Percentiles rank a stretch among this genome's conserved stretches.
Conservation (phyloP, 2,888 invertebrate genomes). For the Chymomyza fuscimana region DNA sequence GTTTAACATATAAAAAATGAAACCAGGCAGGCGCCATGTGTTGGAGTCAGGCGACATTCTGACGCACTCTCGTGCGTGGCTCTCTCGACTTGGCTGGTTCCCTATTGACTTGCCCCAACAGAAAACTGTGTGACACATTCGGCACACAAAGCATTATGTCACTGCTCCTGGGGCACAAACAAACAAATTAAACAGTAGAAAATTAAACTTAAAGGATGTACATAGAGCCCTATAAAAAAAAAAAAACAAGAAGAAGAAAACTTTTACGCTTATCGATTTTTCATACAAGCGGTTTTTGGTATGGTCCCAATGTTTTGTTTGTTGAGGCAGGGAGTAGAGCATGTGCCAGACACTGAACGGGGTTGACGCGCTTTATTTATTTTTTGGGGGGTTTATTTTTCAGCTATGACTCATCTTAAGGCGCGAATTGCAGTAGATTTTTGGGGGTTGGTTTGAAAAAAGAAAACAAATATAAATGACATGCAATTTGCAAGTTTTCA, state of each 20-base stretch:
- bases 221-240: neutral
- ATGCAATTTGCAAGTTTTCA: neutral
- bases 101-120: constrained; percentile 16
- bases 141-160: constrained; percentile 15
- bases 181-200: constrained; percentile 31
- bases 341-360: neutral
- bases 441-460: neutral
- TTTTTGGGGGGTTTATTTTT: constrained; percentile 14
- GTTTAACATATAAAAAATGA: neutral
- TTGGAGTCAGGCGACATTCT: constrained; percentile 51
- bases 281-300: neutral
- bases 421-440: neutral
- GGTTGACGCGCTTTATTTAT: neutral
- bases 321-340: constrained; percentile 56
- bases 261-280: constrained; percentile 61
- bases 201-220: constrained; percentile 50
- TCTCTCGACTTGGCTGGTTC: constrained; percentile 7
- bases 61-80: constrained; percentile 42
- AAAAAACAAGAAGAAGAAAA: constrained; percentile 29
- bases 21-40: constrained; percentile 8
- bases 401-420: constrained; percentile 28
- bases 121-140: constrained; percentile 50
- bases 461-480: neutral
- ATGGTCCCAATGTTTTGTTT: constrained; percentile 41
- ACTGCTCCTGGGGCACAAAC: constrained; percentile 21